phyloP scores from a whole-genome alignment of 2,797 vertebrate genomes.

The Muscicapa striata region DNA sequence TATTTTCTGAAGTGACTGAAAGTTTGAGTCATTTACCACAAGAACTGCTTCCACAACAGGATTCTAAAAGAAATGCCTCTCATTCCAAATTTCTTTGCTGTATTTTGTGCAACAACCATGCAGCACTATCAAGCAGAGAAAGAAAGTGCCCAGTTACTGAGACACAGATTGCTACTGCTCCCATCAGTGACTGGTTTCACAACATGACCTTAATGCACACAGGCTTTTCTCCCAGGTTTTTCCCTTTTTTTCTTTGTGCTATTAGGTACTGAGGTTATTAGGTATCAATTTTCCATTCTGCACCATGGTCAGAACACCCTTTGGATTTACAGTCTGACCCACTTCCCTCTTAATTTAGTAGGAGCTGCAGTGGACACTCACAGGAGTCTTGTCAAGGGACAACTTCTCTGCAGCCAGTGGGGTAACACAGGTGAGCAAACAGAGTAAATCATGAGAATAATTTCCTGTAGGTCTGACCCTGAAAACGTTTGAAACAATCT shows the following conservation, averaged over 20 bases:
- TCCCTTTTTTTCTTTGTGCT: not conserved
- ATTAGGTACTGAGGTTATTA: not conserved
- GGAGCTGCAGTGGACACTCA: not conserved
- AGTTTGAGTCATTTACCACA: slow-evolving; percentile 34
- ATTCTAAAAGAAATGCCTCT: slow-evolving; percentile 10
- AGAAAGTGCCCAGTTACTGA: not conserved
- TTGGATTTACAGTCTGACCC: not conserved
- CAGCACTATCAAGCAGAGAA: not conserved
- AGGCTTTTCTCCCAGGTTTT: not conserved
- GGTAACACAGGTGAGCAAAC: not conserved
- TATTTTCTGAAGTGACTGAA: slow-evolving; percentile 32
- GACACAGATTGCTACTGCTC: not conserved
- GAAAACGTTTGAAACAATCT: not conserved
- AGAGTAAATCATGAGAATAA: not conserved
- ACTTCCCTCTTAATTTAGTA: not conserved
- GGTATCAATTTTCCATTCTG: not conserved
- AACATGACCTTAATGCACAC: fast-evolving
- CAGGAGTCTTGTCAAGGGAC: not conserved
- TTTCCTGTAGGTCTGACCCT: not conserved
- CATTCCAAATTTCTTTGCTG: not conserved
- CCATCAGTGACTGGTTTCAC: not conserved
- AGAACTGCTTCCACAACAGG: slow-evolving; percentile 29
- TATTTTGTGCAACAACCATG: not conserved
- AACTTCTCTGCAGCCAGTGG: not conserved
- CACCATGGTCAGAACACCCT: not conserved